Percentiles rank a stretch among this genome's conserved stretches.
Evolutionary conservation across 1,140 invertebrate species (phyloP).

Genomic region (Drosophila ironensis): DNA sequence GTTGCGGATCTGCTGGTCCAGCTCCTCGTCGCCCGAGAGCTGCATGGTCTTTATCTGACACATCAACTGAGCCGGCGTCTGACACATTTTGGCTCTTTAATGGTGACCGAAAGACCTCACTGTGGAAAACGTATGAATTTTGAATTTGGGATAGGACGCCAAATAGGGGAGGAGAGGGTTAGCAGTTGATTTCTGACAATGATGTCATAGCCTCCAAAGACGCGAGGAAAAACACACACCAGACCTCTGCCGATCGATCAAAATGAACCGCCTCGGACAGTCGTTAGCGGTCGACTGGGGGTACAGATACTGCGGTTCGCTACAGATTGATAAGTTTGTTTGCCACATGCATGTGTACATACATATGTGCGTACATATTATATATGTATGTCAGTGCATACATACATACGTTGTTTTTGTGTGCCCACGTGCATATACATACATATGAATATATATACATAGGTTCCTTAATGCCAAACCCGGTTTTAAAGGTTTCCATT

Average conservation of each 20-base stretch:
- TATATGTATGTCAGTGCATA: no score
- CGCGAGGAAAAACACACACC: neutral
- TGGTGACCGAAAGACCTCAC: constrained; percentile 8
- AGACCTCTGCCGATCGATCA: neutral
- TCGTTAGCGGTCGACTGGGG: neutral
- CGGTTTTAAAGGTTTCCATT: no score
- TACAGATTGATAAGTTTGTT: constrained; percentile 5
- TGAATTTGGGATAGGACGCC: constrained; percentile 5
- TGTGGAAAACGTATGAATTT: constrained; percentile 10
- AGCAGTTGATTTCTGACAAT: constrained; percentile 19
- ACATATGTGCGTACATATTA: neutral
- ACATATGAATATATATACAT: no score
- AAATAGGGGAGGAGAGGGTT: neutral
- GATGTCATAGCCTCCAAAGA: constrained; percentile 18
- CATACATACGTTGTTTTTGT: no score
- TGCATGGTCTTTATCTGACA: constrained; percentile 38
- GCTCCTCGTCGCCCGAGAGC: constrained; percentile 39
- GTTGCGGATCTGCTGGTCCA: constrained; percentile 39
- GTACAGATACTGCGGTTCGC: neutral
- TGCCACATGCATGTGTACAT: constrained; percentile 7
- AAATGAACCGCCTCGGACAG: neutral
- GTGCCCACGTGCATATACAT: no score
- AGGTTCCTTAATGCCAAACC: no score
- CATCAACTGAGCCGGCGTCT: constrained; percentile 6
- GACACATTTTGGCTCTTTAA: constrained; percentile 20